Evolutionary conservation across 2,113 vertebrate species (phyloP), one percentile per base, ranked within the genome.

Genomic region (Ceratotherium simum): DNA sequence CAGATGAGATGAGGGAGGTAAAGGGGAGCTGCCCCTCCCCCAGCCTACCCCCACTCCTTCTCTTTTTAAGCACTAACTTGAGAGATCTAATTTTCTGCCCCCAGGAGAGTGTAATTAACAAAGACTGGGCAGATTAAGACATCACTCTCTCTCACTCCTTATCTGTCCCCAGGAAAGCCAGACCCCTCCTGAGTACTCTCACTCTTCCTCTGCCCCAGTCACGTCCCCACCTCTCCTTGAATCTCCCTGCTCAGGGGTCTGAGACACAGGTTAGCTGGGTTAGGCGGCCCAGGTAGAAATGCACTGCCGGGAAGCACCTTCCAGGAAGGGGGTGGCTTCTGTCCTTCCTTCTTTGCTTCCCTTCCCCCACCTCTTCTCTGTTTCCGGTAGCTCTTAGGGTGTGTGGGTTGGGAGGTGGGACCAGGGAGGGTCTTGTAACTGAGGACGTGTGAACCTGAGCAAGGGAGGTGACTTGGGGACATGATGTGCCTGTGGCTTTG

Each of bases 41-140:
- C 12, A 62, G 11, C 10, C 46, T 69, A 54, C 12, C 8, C 33
- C 73, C 58, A 75, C 46, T 75, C 17, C 12, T n/a, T 87, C 70
- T 25, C 65, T 85, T 73, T 90, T 78, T 65, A 93, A 94, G 72
- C 64, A 76, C n/a, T 90, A 69, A 75, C 36, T 70, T 21, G 48
- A 9, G 69, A 91, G 48, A 96, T 67, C n/a, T 86, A 89, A 82
- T 95, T 70, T 93, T 81, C 82, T 90, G 69, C 9, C 89, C 81
- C 54, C 60, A 42, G 29, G 42, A 84, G 62, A 90, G 86, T 95
- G 78, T 87, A 73, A 93, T 82, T 92, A 72, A 72, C 69, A 5
- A 69, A 86, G 72, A 86, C 73, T 51, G 81, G 80, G 79, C 33
- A 92, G 73, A 80, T 54, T 64, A 83, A 88, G 56, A 78, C 62